These are phyloP conservation scores for Apodemia duryi DNA, from an alignment of 2,888 invertebrate species.

Conservation along the genomic window DNA sequence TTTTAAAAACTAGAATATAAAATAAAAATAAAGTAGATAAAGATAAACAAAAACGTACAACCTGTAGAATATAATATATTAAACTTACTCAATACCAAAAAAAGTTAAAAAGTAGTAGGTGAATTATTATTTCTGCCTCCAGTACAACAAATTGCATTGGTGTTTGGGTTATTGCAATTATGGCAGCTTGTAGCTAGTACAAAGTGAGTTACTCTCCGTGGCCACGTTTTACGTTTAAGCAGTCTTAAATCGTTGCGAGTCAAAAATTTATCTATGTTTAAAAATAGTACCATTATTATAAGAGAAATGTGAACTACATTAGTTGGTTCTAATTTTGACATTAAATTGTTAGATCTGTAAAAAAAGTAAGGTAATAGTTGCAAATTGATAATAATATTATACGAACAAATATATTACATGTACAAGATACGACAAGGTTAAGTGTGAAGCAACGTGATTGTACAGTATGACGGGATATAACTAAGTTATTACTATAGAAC, in stretches of 20 bases:
- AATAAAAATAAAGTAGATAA: too few relatives aligned
- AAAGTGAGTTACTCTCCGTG: constrained; percentile 24
- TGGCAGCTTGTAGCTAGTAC: constrained; percentile 16
- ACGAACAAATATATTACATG: neutral
- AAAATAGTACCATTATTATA: constrained; percentile 17
- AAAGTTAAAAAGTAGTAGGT: neutral
- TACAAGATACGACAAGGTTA: neutral
- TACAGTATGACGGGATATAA: neutral
- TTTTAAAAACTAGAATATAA: too few relatives aligned
- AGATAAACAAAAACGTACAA: too few relatives aligned
- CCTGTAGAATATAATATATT: neutral
- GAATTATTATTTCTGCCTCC: neutral
- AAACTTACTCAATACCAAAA: neutral
- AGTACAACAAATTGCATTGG: neutral
- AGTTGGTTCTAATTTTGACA: constrained; percentile 3
- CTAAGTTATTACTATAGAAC: neutral
- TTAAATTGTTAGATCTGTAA: neutral
- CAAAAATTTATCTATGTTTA: constrained; percentile 22
- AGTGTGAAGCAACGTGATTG: constrained; percentile 1
- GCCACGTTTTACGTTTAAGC: constrained; percentile 20
- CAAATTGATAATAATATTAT: neutral
- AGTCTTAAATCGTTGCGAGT: constrained; percentile 24
- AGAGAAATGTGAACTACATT: neutral
- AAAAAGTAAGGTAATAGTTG: neutral
- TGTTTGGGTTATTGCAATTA: too few relatives aligned